Conservation (phyloP, 2,888 invertebrate species). For the Stenolophus ochropezus region DNA sequence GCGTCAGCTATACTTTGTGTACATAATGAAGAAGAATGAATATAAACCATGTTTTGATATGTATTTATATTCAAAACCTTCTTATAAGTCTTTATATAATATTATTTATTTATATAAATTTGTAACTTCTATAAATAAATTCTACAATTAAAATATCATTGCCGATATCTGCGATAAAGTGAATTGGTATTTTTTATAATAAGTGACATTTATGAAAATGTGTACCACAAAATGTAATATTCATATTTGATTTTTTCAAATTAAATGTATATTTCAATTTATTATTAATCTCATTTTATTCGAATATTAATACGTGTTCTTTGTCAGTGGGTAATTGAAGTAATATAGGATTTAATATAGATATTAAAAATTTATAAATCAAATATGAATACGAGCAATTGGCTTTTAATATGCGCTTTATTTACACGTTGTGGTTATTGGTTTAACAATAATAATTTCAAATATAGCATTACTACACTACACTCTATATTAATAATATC, state of each 20-base stretch:
- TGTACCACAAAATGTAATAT: neutral
- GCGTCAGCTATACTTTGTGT: neutral
- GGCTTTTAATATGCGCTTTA: conserved; percentile 6
- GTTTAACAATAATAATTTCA: conserved; percentile 3
- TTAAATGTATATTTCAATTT: conserved; percentile 21
- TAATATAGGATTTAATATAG: conserved; percentile 9
- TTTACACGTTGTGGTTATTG: conserved; percentile 9
- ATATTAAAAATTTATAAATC: conserved; percentile 29
- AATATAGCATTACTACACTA: neutral
- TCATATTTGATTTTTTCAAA: neutral
- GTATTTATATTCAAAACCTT: too few species aligned
- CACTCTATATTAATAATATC: conserved; percentile 1
- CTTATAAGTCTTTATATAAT: too few species aligned
- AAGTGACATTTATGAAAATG: neutral
- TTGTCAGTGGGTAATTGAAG: conserved; percentile 3
- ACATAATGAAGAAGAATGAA: neutral
- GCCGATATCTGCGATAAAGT: too few species aligned
- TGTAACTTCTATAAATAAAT: too few species aligned
- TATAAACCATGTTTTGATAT: neutral
- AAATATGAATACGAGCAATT: conserved; percentile 4
- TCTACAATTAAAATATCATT: too few species aligned
- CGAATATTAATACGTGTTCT: neutral
- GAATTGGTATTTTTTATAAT: too few species aligned
- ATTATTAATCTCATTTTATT: conserved; percentile 10
- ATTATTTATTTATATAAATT: too few species aligned